Base-by-base conservation (phyloP, 2,113 vertebrate genomes). In the Protobothrops mucrosquamatus region DNA sequence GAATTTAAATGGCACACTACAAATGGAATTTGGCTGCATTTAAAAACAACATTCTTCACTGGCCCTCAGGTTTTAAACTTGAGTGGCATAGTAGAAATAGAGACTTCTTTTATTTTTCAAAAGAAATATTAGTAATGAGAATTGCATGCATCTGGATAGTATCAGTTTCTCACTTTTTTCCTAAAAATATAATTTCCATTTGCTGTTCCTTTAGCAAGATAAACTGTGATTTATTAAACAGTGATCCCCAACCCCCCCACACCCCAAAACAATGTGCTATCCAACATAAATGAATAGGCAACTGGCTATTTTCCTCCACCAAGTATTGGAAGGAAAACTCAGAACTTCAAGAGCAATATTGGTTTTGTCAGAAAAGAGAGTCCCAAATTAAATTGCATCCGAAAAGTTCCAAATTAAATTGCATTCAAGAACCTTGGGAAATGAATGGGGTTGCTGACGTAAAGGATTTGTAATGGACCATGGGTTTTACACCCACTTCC, bases 351-450 rank as follows among this genome's bases (percentile, higher is more conserved):
- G 87, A 9, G 34, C 87, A 54, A 61, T 89, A 54, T 46, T 56
- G 23, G 39, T 91, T 91, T 93, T 54, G 55, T 46, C 10, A n/a
- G 74, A 61, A 93, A 61, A 87, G 64, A 87, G 55, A 89, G 64
- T 29, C 85, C 46, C 90, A 91, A 92, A 61, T 93, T 91, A 93
- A 93, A 93, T 86, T 64, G 87, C 22, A 51, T 88, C 55, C 86
- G 85, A 91, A 89, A 87, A 91, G 64, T 91, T 89, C 46, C 90
- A 91, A 93, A 85, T 93, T 89, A 93, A 93, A 93, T 86, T 86
- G 87, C 29, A 52, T 85, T 88, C 69, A 92, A 92, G 87, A 52
- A 55, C 29, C 64, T 89, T 89, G 54, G 56, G 86, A 89, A 86
- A 88, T 52, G 85, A 92, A 86, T 52, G 91, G 87, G 87, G 29